phyloP scores from a whole-genome alignment of 2,888 invertebrate genomes.

The Chrysolina americana region DNA sequence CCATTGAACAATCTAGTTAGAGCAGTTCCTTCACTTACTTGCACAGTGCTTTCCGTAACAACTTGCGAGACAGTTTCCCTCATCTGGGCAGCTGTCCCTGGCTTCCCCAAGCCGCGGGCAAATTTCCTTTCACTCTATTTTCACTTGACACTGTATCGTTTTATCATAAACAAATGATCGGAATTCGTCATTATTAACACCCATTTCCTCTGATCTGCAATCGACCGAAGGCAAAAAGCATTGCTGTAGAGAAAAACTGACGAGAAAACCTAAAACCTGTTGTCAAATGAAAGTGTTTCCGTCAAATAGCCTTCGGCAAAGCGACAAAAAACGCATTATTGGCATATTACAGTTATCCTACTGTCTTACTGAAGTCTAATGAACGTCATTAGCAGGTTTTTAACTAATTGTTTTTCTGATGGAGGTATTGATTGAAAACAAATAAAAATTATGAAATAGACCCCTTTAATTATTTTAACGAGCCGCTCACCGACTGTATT shows the following conservation, averaged over 20 bases:
- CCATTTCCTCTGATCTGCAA: slow-evolving; percentile 51
- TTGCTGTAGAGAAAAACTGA: slow-evolving; percentile 49
- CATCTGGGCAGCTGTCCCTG: slow-evolving; percentile 85
- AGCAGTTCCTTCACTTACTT: slow-evolving; percentile 69
- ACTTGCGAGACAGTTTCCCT: slow-evolving; percentile 86
- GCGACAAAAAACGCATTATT: slow-evolving; percentile 14
- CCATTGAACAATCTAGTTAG: slow-evolving; percentile 21
- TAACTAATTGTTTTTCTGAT: not conserved
- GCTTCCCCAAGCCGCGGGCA: slow-evolving; percentile 80
- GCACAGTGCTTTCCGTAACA: slow-evolving; percentile 78
- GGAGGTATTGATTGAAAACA: not conserved
- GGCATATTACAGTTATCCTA: not conserved
- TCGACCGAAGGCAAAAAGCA: slow-evolving; percentile 54
- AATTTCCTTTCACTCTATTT: slow-evolving; percentile 82
- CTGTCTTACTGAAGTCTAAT: not conserved
- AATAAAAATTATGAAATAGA: slow-evolving; percentile 20
- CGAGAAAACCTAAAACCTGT: slow-evolving; percentile 53
- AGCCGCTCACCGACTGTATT: slow-evolving; percentile 32
- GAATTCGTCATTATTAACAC: slow-evolving; percentile 52
- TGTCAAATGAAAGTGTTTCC: slow-evolving; percentile 54
- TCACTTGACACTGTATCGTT: slow-evolving; percentile 52
- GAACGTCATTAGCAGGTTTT: not conserved
- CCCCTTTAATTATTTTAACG: slow-evolving; percentile 33
- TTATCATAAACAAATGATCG: slow-evolving; percentile 40
- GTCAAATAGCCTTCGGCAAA: slow-evolving; percentile 21